Evolutionary conservation across 1,140 invertebrate genomes (phyloP).

Genomic region (Oedothorax gibbosus): DNA sequence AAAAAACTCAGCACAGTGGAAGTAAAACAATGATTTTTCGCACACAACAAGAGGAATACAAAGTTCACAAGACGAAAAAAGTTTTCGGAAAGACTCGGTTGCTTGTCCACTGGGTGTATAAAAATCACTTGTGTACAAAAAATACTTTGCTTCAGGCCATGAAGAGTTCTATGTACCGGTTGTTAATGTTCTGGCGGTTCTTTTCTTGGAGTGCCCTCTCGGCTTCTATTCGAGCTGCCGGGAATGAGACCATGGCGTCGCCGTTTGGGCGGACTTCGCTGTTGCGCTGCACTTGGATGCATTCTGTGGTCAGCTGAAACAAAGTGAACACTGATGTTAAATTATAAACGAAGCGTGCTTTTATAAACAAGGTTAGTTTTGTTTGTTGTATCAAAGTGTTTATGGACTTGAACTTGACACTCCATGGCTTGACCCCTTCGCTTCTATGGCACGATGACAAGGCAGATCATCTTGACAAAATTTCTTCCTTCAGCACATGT

Average conservation of each 20-base stretch:
- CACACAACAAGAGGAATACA: constrained; percentile 19
- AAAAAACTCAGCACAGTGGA: constrained; percentile 7
- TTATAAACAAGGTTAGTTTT: too few relatives aligned
- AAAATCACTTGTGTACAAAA: constrained; percentile 33
- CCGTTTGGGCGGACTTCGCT: constrained; percentile 71
- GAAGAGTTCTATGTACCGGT: constrained; percentile 73
- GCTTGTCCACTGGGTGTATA: constrained; percentile 40
- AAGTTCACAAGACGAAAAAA: constrained; percentile 18
- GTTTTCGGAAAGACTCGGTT: constrained; percentile 47
- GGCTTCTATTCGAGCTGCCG: constrained; percentile 71
- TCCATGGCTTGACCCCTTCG: too few relatives aligned
- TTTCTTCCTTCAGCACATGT: too few relatives aligned
- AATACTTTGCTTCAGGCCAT: constrained; percentile 65
- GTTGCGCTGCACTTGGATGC: constrained; percentile 72
- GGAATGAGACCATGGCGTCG: constrained; percentile 73
- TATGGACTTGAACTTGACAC: too few relatives aligned
- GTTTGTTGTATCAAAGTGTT: too few relatives aligned
- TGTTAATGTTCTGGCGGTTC: constrained; percentile 73
- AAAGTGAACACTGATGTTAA: neutral
- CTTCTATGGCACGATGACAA: too few relatives aligned
- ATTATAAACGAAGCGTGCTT: neutral
- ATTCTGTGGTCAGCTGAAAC: constrained; percentile 72
- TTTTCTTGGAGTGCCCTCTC: constrained; percentile 73
- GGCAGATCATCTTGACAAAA: too few relatives aligned
- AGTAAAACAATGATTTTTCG: constrained; percentile 40